Evolutionary conservation across 2,797 vertebrate genomes (phyloP).

Genomic region (Sitta carolinensis): DNA sequence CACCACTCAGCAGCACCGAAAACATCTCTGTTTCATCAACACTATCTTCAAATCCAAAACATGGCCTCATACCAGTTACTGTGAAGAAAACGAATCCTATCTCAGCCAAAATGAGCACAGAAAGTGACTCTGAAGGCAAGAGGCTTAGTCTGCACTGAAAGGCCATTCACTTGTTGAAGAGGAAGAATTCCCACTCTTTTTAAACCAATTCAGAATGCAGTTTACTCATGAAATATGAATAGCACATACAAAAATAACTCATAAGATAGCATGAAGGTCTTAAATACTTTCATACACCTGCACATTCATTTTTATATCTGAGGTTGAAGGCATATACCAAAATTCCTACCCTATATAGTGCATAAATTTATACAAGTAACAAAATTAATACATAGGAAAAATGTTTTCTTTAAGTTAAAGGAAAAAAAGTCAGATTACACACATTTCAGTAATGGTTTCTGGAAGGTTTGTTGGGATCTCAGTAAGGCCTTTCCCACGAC

Average conservation of each 20-base stretch:
- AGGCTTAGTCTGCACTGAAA: background rate
- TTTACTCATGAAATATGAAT: background rate
- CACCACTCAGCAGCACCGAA: accelerated
- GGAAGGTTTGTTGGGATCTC: slow-evolving; percentile 97
- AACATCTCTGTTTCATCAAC: background rate
- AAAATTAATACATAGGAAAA: background rate
- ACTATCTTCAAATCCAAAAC: background rate
- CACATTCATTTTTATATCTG: background rate
- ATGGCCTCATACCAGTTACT: background rate
- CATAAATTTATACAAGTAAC: background rate
- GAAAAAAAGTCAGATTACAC: slow-evolving; percentile 56
- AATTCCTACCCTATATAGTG: background rate
- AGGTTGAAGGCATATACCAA: background rate
- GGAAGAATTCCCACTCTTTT: background rate
- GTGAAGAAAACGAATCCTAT: background rate
- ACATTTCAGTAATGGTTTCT: slow-evolving; percentile 99
- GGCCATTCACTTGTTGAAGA: background rate
- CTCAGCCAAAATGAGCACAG: background rate
- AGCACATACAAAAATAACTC: background rate
- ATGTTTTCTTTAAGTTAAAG: background rate
- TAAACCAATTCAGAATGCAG: background rate
- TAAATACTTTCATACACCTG: background rate
- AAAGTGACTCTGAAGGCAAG: background rate
- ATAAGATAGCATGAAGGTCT: background rate
- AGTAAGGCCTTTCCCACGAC: slow-evolving; percentile 92